Evolutionary conservation across 2,888 invertebrate genomes (phyloP).

Genomic region (Plagiodera versicolora): DNA sequence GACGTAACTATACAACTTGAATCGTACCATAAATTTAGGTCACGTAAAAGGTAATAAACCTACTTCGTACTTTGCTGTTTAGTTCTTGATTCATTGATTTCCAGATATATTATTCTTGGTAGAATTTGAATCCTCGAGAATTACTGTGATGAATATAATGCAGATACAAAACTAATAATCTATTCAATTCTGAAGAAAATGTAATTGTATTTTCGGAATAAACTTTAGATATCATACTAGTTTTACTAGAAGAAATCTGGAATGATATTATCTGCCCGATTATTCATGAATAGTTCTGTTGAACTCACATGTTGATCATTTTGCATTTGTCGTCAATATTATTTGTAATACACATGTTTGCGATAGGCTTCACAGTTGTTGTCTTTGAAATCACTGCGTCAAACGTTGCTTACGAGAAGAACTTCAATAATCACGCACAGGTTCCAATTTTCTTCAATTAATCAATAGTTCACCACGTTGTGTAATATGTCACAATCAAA

Average conservation of each 20-base stretch:
- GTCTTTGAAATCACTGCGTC: not conserved
- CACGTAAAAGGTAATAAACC: too few relatives aligned
- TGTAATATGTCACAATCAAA: conserved; percentile 26
- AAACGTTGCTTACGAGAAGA: not conserved
- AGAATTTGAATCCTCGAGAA: too few relatives aligned
- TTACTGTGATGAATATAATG: too few relatives aligned
- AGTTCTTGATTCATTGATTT: too few relatives aligned
- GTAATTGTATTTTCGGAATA: too few relatives aligned
- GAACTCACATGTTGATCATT: conserved; percentile 48
- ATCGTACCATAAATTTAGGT: too few relatives aligned
- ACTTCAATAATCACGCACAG: not conserved
- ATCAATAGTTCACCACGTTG: conserved; percentile 20
- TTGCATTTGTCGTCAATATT: conserved; percentile 43
- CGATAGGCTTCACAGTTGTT: not conserved
- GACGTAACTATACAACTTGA: too few relatives aligned
- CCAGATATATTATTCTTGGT: too few relatives aligned
- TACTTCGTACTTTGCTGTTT: too few relatives aligned
- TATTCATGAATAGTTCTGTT: not conserved
- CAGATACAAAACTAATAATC: too few relatives aligned
- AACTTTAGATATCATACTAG: not conserved
- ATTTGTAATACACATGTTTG: conserved; percentile 41
- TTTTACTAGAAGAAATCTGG: too few relatives aligned
- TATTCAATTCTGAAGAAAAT: too few relatives aligned
- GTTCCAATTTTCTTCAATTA: not conserved
- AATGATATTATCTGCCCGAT: not conserved